Base-by-base conservation (phyloP, 2,113 vertebrate genomes). In the Lathamus discolor region DNA sequence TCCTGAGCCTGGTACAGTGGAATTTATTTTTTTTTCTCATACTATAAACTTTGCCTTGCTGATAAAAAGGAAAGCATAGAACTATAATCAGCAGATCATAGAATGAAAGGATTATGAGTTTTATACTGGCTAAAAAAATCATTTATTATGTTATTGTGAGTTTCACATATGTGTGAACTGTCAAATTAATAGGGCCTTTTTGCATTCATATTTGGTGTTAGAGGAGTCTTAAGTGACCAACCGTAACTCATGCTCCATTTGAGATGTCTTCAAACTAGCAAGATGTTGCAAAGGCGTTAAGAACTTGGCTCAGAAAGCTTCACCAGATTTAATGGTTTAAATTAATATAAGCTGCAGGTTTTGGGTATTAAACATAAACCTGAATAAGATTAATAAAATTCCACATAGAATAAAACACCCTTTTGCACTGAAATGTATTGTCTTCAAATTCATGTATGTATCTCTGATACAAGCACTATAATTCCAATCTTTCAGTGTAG, bases 61-160 rank as follows among this genome's bases (percentile, higher is more conserved):
- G 61, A 76, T 76, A 73, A 82, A 92, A 90, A 59, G 83, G 83
- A 90, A 57, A 75, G 79, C 33, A 78, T 37, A 73, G 52, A 55
- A 13, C 44, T 92, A 52, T 84, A 94, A 84, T 88, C 57, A 96
- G 61, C 54, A 92, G 73, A 84, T 84, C 33, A 63, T 39, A 39
- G 39, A 39, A 39, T n/a, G 11, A 95, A 97, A 92, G 13, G 49
- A 95, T 92, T 95, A 91, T 75, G 28, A 90, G 55, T 93, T 76
- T 66, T 68, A 66, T 79, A 64, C 24, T 55, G 29, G 19, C 25
- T 97, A 64, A 75, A 94, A 92, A 75, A 59, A 23, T 9, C 92
- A 54, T 87, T 84, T 66, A 88, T 92, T 78, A 84, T 67, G 11
- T 29, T 91, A 91, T 97, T 92, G 54, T 70, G 63, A 88, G 63